Conservation (phyloP, 35 echinoderm and acorn worm species). For the Apostichopus japonicus region DNA sequence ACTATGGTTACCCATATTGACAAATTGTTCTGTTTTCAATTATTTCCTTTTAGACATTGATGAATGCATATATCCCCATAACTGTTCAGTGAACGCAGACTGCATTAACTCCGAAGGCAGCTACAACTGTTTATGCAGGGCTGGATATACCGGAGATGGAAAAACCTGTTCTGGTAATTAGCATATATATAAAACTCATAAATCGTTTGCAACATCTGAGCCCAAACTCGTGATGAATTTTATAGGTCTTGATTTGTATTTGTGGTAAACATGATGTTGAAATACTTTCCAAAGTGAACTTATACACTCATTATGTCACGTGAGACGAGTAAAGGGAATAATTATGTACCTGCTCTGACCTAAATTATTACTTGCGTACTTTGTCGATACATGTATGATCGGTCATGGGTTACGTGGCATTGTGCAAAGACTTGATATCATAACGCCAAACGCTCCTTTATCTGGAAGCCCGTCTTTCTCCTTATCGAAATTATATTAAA, state of each 20-base stretch:
- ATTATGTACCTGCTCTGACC: too few relatives aligned
- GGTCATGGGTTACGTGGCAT: too few relatives aligned
- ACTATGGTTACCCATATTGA: neutral
- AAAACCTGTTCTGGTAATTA: conserved; percentile 68
- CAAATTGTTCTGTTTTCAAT: neutral
- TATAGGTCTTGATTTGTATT: neutral
- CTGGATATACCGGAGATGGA: conserved; percentile 62
- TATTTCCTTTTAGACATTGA: conserved; percentile 11
- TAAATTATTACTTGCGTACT: too few relatives aligned
- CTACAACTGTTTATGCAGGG: conserved; percentile 42
- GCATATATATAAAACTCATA: neutral
- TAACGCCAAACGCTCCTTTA: too few relatives aligned
- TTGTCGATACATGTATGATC: too few relatives aligned
- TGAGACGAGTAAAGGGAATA: too few relatives aligned
- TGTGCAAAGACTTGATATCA: too few relatives aligned
- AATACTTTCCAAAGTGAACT: neutral
- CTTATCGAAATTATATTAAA: too few relatives aligned
- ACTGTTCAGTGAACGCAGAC: conserved; percentile 27
- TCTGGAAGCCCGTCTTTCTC: too few relatives aligned
- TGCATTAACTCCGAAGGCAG: conserved; percentile 55
- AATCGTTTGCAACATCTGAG: neutral
- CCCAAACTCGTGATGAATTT: neutral
- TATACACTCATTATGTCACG: too few relatives aligned
- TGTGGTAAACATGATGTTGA: neutral
- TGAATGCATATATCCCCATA: neutral